phyloP scores from a whole-genome alignment of 2,888 invertebrate genomes.

The Dasysyrphus albostriatus region DNA sequence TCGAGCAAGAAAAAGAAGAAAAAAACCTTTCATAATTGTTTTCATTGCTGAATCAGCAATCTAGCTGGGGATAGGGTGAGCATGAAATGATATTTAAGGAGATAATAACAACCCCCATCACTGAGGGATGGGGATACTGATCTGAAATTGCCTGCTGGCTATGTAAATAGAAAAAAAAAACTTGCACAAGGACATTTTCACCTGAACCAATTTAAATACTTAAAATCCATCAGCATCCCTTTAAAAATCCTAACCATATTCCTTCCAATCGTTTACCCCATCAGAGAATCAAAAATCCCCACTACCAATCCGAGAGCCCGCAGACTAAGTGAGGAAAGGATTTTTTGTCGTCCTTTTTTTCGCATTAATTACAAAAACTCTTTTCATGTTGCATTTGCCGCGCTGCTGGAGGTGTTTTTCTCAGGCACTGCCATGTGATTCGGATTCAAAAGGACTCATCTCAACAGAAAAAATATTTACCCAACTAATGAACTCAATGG shows the following conservation, averaged over 20 bases:
- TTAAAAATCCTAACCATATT: slow-evolving; percentile 27
- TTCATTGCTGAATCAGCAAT: slow-evolving; percentile 40
- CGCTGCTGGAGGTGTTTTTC: slow-evolving; percentile 37
- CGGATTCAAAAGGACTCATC: slow-evolving; percentile 63
- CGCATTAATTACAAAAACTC: slow-evolving; percentile 69
- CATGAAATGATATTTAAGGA: slow-evolving; percentile 56
- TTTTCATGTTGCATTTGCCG: slow-evolving; percentile 55
- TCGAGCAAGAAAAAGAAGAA: background rate
- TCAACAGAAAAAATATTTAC: slow-evolving; percentile 70
- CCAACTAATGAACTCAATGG: slow-evolving; percentile 72
- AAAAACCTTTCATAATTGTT: slow-evolving; percentile 55
- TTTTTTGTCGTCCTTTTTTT: slow-evolving; percentile 31
- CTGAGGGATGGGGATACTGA: background rate
- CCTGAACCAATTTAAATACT: slow-evolving; percentile 64
- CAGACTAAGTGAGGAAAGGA: background rate
- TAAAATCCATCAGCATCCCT: slow-evolving; percentile 40
- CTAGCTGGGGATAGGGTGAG: background rate
- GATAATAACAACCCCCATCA: slow-evolving; percentile 49
- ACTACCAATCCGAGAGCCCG: background rate
- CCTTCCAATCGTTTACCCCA: slow-evolving; percentile 49
- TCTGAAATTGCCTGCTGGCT: slow-evolving; percentile 45
- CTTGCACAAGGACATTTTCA: slow-evolving; percentile 53
- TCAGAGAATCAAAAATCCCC: background rate
- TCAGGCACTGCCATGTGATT: slow-evolving; percentile 37
- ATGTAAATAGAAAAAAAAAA: slow-evolving; percentile 52